phyloP scores from a whole-genome alignment of 1,140 invertebrate species.

The Colletes gigas region DNA sequence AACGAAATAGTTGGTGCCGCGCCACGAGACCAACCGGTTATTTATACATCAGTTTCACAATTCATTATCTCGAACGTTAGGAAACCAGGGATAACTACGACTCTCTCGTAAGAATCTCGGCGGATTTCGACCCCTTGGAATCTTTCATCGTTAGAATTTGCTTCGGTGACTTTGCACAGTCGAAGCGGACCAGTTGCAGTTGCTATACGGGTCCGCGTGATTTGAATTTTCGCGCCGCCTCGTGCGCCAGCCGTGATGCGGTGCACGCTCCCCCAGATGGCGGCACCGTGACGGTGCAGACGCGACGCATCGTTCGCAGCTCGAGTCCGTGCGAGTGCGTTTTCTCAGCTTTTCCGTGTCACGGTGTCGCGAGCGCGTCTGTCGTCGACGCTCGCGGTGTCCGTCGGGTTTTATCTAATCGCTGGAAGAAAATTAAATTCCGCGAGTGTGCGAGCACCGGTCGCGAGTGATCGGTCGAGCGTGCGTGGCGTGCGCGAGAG shows the following conservation, averaged over 20 bases:
- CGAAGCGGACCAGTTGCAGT: no score
- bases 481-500: conserved; percentile 44
- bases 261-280: conserved; percentile 1
- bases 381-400: conserved; percentile 50
- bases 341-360: conserved; percentile 62
- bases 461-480: conserved; percentile 9
- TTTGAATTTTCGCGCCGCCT: conserved; percentile 31
- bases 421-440: conserved; percentile 22
- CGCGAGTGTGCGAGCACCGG: conserved; percentile 26
- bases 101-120: no score
- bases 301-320: background rate
- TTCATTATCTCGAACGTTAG: no score
- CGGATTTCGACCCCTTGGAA: no score
- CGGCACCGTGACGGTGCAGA: background rate
- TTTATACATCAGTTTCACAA: no score
- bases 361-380: conserved; percentile 53
- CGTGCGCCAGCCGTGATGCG: background rate
- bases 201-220: no score
- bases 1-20: no score
- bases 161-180: no score
- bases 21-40: no score
- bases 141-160: no score
- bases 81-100: no score
- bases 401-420: conserved; percentile 48
- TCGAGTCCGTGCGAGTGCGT: conserved; percentile 37